Conservation (phyloP, 2,888 invertebrate species). For the Scaptomyza flava region DNA sequence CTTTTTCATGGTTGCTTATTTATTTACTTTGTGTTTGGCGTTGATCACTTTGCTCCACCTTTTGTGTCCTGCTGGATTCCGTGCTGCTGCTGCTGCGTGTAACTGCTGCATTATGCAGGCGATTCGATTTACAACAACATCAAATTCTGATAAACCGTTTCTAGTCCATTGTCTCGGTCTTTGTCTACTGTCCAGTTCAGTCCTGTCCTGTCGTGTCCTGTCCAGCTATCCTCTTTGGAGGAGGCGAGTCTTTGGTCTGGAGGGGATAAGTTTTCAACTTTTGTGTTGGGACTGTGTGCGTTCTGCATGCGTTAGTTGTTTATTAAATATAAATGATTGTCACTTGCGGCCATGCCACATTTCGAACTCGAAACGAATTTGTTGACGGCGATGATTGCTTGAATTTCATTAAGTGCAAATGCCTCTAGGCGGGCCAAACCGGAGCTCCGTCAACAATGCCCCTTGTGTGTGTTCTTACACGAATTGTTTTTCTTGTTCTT, state of each 20-base stretch:
- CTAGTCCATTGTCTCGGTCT: slow-evolving; percentile 55
- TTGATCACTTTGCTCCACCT: slow-evolving; percentile 45
- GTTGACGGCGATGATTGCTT: slow-evolving; percentile 73
- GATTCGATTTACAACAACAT: slow-evolving; percentile 68
- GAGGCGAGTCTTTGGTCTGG: neutral
- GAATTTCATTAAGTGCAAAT: slow-evolving; percentile 58
- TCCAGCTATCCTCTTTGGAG: neutral
- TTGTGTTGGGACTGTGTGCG: slow-evolving; percentile 9
- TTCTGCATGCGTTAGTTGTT: slow-evolving; percentile 69
- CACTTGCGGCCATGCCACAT: slow-evolving; percentile 73
- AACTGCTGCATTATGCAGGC: slow-evolving; percentile 76
- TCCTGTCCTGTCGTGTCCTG: slow-evolving; percentile 1
- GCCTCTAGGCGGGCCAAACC: slow-evolving; percentile 12
- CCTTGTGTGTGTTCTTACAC: neutral
- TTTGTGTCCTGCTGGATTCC: neutral
- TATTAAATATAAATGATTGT: slow-evolving; percentile 80
- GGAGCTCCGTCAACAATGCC: no score
- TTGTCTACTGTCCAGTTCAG: slow-evolving; percentile 13
- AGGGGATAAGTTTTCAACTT: neutral
- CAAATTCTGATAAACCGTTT: slow-evolving; percentile 77
- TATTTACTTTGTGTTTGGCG: slow-evolving; percentile 64
- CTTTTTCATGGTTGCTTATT: slow-evolving; percentile 67
- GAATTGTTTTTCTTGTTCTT: slow-evolving; percentile 17
- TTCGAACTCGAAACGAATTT: slow-evolving; percentile 51
- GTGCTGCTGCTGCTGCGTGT: slow-evolving; percentile 16